Percentiles rank a stretch among this genome's conserved stretches.
Evolutionary conservation across 1,140 invertebrate species (phyloP).

Genomic region (Zophobas atratus): DNA sequence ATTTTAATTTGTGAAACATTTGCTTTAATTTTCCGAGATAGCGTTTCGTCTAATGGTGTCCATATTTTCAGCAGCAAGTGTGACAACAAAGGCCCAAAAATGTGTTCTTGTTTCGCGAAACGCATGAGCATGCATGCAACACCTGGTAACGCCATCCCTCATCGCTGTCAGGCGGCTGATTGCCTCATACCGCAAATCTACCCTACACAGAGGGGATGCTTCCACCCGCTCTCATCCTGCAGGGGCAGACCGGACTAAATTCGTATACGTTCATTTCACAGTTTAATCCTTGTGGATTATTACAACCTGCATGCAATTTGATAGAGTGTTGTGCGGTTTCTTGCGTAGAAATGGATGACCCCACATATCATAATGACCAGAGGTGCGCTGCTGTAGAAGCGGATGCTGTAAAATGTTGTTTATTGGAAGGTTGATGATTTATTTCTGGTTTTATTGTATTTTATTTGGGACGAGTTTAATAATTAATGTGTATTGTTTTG

Average conservation of each 20-base stretch:
- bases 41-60: not conserved
- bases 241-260: slow-evolving; percentile 17
- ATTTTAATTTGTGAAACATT: slow-evolving; percentile 1
- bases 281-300: slow-evolving; percentile 49
- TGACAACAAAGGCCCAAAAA: slow-evolving; percentile 32
- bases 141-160: slow-evolving; percentile 60
- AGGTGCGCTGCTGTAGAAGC: slow-evolving; percentile 11
- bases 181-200: slow-evolving; percentile 62
- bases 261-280: slow-evolving; percentile 47
- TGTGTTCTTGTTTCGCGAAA: slow-evolving; percentile 43
- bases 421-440: slow-evolving; percentile 21
- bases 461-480: slow-evolving; percentile 3
- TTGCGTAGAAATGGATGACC: slow-evolving; percentile 19
- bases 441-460: slow-evolving; percentile 11
- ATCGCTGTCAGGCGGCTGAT: slow-evolving; percentile 59
- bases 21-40: no score
- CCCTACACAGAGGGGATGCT: slow-evolving; percentile 46
- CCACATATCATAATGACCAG: slow-evolving; percentile 33
- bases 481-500: not conserved
- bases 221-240: slow-evolving; percentile 11
- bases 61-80: slow-evolving; percentile 2
- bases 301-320: slow-evolving; percentile 47
- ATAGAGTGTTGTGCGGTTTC: slow-evolving; percentile 41
- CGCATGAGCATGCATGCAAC: slow-evolving; percentile 57
- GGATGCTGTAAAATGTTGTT: slow-evolving; percentile 2